A percentile compares a stretch with the other conserved stretches of the same genome.
phyloP scores from a whole-genome alignment of 2,888 invertebrate genomes.

The Pyrrhia umbra region DNA sequence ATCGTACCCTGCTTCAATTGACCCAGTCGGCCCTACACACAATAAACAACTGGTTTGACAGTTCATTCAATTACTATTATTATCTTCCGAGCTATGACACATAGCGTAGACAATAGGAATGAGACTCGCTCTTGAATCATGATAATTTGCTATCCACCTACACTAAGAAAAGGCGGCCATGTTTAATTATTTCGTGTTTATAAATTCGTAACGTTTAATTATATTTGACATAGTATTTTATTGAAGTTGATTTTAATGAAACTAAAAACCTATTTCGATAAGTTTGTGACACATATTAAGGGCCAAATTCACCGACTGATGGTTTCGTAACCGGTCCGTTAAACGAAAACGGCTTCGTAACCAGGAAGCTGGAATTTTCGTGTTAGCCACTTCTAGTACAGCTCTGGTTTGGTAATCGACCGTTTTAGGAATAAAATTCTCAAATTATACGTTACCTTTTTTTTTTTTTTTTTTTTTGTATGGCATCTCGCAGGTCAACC shows the following conservation, averaged over 20 bases:
- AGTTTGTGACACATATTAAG: not conserved
- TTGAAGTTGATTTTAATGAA: constrained; percentile 27
- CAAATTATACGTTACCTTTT: too few species aligned
- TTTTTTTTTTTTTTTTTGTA: too few species aligned
- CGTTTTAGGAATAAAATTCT: too few species aligned
- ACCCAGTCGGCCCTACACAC: constrained; percentile 8
- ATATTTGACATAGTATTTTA: constrained; percentile 43
- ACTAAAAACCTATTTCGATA: constrained; percentile 2
- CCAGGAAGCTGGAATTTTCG: too few species aligned
- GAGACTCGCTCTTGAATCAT: constrained; percentile 25
- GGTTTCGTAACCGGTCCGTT: too few species aligned
- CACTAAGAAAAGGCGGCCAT: constrained; percentile 41
- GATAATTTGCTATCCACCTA: constrained; percentile 41
- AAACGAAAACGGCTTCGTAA: too few species aligned
- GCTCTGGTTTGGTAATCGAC: too few species aligned
- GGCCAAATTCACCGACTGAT: too few species aligned
- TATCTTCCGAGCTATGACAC: constrained; percentile 33
- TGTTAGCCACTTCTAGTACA: too few species aligned
- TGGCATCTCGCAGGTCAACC: too few species aligned
- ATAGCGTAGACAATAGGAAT: constrained; percentile 47
- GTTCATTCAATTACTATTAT: constrained; percentile 44
- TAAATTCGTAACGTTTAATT: constrained; percentile 45
- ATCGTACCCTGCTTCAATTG: constrained; percentile 2
- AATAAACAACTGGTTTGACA: constrained; percentile 25
- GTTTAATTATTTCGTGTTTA: constrained; percentile 30